These are phyloP conservation scores for Apostichopus leukothele DNA, from an alignment of 53 echinoderm and acorn worm genomes.

Conservation along the genomic window DNA sequence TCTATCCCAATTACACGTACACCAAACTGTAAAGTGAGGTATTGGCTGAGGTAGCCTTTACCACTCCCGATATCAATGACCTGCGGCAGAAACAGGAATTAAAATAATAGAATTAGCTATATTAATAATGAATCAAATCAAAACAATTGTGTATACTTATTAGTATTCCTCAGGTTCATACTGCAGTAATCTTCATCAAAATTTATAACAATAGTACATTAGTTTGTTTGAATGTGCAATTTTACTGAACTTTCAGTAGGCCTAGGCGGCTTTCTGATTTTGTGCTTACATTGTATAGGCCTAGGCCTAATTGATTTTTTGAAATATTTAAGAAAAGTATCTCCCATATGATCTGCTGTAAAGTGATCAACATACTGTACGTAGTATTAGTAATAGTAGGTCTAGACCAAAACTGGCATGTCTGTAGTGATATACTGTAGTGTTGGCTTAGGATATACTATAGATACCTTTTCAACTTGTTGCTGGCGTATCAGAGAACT, in stretches of 20 bases:
- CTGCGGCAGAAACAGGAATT: slow-evolving; percentile 26
- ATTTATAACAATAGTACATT: too few relatives aligned
- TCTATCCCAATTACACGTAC: slow-evolving; percentile 83
- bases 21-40: slow-evolving; percentile 67
- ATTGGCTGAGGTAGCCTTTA: slow-evolving; percentile 93
- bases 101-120: too few relatives aligned
- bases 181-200: too few relatives aligned
- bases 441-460: not conserved
- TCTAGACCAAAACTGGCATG: not conserved
- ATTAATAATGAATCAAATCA: too few relatives aligned
- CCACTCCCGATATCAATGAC: slow-evolving; percentile 96
- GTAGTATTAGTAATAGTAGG: not conserved
- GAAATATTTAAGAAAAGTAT: too few relatives aligned
- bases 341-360: too few relatives aligned
- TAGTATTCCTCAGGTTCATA: too few relatives aligned
- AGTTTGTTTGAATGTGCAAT: too few relatives aligned
- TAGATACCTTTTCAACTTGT: slow-evolving; percentile 54
- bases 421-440: not conserved
- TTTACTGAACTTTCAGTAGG: too few relatives aligned
- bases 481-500: slow-evolving; percentile 36
- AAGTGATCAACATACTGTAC: not conserved
- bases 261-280: too few relatives aligned
- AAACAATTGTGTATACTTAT: too few relatives aligned
- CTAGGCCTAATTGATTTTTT: not conserved
- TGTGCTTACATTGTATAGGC: not conserved